Conservation (phyloP, 2,797 vertebrate genomes). For the Neosalanx taihuensis region DNA sequence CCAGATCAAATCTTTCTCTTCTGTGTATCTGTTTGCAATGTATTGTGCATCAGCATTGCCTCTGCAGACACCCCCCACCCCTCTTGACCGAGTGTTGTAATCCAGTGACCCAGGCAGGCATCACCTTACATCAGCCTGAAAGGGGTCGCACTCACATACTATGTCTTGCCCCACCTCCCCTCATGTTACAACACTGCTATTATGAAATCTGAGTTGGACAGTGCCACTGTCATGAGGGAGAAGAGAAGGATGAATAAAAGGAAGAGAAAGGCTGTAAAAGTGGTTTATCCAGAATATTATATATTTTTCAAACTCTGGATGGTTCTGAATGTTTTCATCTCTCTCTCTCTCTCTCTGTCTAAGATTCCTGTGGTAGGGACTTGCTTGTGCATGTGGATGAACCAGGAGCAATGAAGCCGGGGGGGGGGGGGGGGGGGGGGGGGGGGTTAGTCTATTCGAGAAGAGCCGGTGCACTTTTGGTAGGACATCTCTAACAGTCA, state of each 20-base stretch:
- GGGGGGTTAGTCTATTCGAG: not conserved
- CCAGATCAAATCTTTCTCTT: not conserved
- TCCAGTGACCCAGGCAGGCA: not conserved
- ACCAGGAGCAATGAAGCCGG: not conserved
- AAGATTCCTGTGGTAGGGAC: not conserved
- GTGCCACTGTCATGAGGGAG: not conserved
- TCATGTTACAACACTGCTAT: constrained; percentile 1
- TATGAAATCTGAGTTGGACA: not conserved
- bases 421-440: not conserved
- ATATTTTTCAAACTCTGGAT: too few relatives aligned
- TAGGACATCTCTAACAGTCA: not conserved
- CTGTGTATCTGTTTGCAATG: not conserved
- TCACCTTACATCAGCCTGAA: constrained; percentile 1
- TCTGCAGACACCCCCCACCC: not conserved
- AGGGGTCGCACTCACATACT: constrained; percentile 1
- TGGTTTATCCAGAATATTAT: not conserved
- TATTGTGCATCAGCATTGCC: not conserved
- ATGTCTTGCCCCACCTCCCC: not conserved
- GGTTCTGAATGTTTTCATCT: too few relatives aligned
- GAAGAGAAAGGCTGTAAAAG: not conserved
- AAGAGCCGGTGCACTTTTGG: not conserved
- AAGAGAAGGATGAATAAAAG: not conserved
- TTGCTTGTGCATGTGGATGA: not conserved
- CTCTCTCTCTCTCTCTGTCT: too few relatives aligned
- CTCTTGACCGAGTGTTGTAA: not conserved